phyloP scores from a whole-genome alignment of 1,140 invertebrate genomes.

The Papilio xuthus region DNA sequence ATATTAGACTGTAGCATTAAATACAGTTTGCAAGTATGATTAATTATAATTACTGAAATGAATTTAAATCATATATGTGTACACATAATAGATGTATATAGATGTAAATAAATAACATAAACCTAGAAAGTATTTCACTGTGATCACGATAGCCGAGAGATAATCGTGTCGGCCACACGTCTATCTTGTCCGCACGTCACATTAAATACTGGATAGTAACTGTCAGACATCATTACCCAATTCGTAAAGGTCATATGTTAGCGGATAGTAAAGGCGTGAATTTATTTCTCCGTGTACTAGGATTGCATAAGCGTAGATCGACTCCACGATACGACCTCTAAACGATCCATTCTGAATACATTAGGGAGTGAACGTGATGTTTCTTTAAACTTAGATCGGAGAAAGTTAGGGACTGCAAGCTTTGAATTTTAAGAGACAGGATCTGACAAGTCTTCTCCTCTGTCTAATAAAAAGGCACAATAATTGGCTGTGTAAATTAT shows the following conservation, averaged over 20 bases:
- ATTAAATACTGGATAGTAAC: slow-evolving; percentile 19
- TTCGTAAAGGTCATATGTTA: slow-evolving; percentile 28
- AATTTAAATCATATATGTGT: no score
- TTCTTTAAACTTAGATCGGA: slow-evolving; percentile 29
- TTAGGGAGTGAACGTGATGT: slow-evolving; percentile 27
- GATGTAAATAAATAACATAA: not conserved
- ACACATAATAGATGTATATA: no score
- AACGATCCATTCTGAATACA: slow-evolving; percentile 35
- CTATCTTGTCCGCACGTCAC: slow-evolving; percentile 17
- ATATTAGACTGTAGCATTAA: no score
- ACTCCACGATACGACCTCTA: slow-evolving; percentile 21
- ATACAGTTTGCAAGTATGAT: no score
- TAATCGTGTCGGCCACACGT: slow-evolving; percentile 26
- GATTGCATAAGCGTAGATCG: slow-evolving; percentile 29
- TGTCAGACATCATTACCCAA: slow-evolving; percentile 33
- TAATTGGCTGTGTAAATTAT: not conserved
- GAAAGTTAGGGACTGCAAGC: not conserved
- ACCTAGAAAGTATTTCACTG: not conserved
- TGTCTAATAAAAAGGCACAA: not conserved
- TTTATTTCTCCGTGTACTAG: slow-evolving; percentile 11
- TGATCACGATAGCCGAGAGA: slow-evolving; percentile 20
- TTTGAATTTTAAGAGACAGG: not conserved
- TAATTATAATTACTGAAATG: no score
- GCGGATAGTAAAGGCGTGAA: slow-evolving; percentile 25
- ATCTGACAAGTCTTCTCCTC: not conserved